A percentile compares a stretch with the other conserved stretches of the same genome.
Evolutionary conservation across 2,888 invertebrate species (phyloP).

Genomic region (Diloba caeruleocephala): DNA sequence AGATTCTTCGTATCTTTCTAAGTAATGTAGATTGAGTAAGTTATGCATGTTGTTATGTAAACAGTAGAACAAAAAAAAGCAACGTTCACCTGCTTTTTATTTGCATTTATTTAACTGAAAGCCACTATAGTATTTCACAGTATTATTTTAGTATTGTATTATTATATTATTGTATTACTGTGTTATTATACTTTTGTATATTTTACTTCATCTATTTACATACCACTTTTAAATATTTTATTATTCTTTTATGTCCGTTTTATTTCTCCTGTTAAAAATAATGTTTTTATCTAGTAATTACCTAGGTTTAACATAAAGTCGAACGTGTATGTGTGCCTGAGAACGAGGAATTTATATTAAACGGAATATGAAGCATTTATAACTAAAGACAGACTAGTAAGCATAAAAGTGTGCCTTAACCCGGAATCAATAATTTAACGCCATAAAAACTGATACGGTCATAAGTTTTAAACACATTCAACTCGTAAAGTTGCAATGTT

Average conservation of each 20-base stretch:
- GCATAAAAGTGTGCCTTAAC: neutral
- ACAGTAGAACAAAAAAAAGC: too few species aligned
- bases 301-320: neutral
- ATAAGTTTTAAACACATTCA: slow-evolving; percentile 15
- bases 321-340: neutral
- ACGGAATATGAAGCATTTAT: slow-evolving; percentile 18
- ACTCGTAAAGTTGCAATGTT: slow-evolving; percentile 15
- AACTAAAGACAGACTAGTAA: slow-evolving; percentile 1
- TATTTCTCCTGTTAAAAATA: neutral
- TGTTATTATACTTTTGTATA: too few species aligned
- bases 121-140: too few species aligned
- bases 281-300: slow-evolving; percentile 1
- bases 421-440: slow-evolving; percentile 9
- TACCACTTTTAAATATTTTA: too few species aligned
- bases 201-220: too few species aligned
- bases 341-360: slow-evolving; percentile 27
- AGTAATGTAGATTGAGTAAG: neutral
- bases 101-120: too few species aligned
- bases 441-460: slow-evolving; percentile 20
- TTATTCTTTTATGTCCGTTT: too few species aligned
- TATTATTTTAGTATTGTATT: too few species aligned
- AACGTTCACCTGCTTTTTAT: too few species aligned
- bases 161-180: too few species aligned
- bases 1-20: neutral
- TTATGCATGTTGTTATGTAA: too few species aligned